Conservation (phyloP, 2,888 invertebrate species). For the Cacoxenus indagator region DNA sequence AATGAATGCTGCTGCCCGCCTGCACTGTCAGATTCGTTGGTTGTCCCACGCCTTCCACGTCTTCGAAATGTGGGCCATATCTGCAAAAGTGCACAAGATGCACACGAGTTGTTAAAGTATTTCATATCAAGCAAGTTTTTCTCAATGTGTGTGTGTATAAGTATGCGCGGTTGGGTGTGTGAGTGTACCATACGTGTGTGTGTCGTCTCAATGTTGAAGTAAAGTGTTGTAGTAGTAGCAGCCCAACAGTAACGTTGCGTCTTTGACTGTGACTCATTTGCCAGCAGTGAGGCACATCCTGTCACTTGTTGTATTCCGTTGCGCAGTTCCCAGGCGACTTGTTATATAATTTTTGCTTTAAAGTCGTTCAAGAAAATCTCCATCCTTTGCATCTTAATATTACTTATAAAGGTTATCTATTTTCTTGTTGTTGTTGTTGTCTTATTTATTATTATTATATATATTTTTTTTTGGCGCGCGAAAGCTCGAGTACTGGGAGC, state of each 20-base stretch:
- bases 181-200: too few species aligned
- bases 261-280: conserved; percentile 18
- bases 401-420: conserved; percentile 6
- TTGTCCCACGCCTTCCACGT: conserved; percentile 73
- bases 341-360: not conserved
- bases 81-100: conserved; percentile 58
- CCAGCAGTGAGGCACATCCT: not conserved
- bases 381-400: conserved; percentile 16
- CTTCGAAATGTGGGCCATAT: conserved; percentile 82
- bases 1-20: conserved; percentile 79
- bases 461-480: too few species aligned
- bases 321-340: not conserved
- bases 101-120: conserved; percentile 6
- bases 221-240: too few species aligned
- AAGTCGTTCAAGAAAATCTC: conserved; percentile 9
- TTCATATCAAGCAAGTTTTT: not conserved
- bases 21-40: conserved; percentile 81
- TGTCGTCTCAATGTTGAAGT: too few species aligned
- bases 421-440: not conserved
- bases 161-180: conserved; percentile 12
- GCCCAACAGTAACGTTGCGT: not conserved
- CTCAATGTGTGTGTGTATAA: conserved; percentile 12
- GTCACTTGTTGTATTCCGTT: not conserved
- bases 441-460: too few species aligned
- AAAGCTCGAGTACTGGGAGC: too few species aligned